Evolutionary conservation across 2,888 invertebrate species (phyloP).

Genomic region (Colostygia pectinataria): DNA sequence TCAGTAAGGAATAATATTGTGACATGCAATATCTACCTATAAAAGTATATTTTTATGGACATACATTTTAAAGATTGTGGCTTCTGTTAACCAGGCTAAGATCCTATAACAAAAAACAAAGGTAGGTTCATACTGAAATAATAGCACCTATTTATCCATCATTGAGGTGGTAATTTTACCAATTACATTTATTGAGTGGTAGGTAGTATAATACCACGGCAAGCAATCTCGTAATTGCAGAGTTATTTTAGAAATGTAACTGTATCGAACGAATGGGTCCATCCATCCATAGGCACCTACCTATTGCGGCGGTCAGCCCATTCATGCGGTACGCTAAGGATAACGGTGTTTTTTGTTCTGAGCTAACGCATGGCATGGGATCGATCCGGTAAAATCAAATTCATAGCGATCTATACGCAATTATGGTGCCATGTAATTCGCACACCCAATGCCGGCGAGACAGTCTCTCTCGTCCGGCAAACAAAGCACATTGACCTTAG

Average conservation of each 20-base stretch:
- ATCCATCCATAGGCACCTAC: constrained; percentile 27
- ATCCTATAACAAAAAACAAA: constrained; percentile 4
- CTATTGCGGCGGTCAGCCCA: constrained; percentile 44
- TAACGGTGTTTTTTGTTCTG: constrained; percentile 45
- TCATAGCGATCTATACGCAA: constrained; percentile 45
- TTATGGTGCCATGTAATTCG: constrained; percentile 43
- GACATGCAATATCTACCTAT: not conserved
- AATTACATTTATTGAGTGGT: too few relatives aligned
- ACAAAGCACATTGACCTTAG: constrained; percentile 71
- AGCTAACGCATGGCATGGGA: constrained; percentile 10
- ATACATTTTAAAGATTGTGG: not conserved
- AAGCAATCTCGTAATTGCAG: constrained; percentile 43
- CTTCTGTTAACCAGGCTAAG: not conserved
- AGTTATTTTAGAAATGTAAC: constrained; percentile 51
- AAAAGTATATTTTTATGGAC: too few relatives aligned
- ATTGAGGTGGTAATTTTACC: not conserved
- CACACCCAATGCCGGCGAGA: constrained; percentile 48
- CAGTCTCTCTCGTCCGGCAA: constrained; percentile 49
- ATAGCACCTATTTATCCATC: not conserved
- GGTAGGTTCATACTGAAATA: not conserved
- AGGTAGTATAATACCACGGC: constrained; percentile 27
- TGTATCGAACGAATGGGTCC: constrained; percentile 45
- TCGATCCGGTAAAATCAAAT: constrained; percentile 43
- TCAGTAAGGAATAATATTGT: not conserved
- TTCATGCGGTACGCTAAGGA: constrained; percentile 56